Conservation (phyloP, 2,888 invertebrate species). For the Tupiocoris notatus region DNA sequence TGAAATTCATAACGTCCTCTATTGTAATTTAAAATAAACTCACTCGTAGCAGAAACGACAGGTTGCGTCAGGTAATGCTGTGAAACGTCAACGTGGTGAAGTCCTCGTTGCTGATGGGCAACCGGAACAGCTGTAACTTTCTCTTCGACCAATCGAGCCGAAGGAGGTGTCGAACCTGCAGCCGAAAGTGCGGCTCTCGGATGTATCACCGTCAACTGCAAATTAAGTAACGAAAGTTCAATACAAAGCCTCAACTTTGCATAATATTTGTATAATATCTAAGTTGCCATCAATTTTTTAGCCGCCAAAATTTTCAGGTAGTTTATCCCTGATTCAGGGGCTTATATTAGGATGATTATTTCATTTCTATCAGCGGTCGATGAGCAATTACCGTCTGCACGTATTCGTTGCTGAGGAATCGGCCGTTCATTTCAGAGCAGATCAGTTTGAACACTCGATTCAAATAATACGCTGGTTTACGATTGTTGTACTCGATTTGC, state of each 20-base stretch:
- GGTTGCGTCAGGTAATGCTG: slow-evolving; percentile 55
- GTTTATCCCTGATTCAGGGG: too few species aligned
- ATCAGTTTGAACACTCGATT: slow-evolving; percentile 93
- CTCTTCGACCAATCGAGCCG: slow-evolving; percentile 38
- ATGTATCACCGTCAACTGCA: slow-evolving; percentile 83
- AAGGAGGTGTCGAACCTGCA: slow-evolving; percentile 16
- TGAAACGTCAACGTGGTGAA: slow-evolving; percentile 65
- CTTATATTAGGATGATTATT: too few species aligned
- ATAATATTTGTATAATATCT: too few species aligned
- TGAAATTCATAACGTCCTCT: too few species aligned
- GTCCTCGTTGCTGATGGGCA: slow-evolving; percentile 64
- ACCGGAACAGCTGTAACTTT: slow-evolving; percentile 50
- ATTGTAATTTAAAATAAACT: too few species aligned
- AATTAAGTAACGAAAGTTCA: too few species aligned
- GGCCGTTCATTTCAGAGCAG: slow-evolving; percentile 89
- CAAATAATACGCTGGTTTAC: slow-evolving; percentile 91
- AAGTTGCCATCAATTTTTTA: too few species aligned
- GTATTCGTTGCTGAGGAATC: slow-evolving; percentile 94
- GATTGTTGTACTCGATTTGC: slow-evolving; percentile 89
- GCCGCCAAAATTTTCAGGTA: too few species aligned
- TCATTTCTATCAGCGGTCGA: too few species aligned
- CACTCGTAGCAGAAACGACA: slow-evolving; percentile 55
- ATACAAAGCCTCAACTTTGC: too few species aligned
- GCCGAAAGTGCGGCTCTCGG: slow-evolving; percentile 61
- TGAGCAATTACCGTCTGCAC: slow-evolving; percentile 73